phyloP scores from a whole-genome alignment of 2,888 invertebrate genomes.

The Griposia aprilina region DNA sequence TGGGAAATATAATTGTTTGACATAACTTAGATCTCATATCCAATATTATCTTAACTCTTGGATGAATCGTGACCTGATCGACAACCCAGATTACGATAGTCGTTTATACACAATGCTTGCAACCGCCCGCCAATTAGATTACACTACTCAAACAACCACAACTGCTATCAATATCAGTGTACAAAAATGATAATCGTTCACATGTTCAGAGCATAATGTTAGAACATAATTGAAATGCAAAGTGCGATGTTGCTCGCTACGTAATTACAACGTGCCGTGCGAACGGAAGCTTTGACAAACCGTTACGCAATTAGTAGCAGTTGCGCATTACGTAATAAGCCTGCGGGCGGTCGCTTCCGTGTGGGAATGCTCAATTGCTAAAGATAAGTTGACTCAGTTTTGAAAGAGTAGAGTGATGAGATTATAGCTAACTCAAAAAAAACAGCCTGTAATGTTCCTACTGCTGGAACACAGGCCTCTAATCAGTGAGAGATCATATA shows the following conservation, averaged over 20 bases:
- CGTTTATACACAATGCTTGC: not conserved
- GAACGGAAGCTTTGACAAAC: constrained; percentile 77
- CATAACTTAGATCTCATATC: too few relatives aligned
- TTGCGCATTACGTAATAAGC: constrained; percentile 74
- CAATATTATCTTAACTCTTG: not conserved
- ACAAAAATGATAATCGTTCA: constrained; percentile 56
- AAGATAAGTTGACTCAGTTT: constrained; percentile 17
- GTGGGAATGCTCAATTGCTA: constrained; percentile 39
- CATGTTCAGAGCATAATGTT: constrained; percentile 29
- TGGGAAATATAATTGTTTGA: not conserved
- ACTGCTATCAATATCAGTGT: constrained; percentile 31
- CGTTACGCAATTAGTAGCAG: constrained; percentile 75
- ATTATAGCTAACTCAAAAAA: not conserved
- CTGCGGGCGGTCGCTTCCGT: constrained; percentile 53
- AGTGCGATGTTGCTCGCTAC: constrained; percentile 68
- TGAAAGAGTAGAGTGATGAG: not conserved
- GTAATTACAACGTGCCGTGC: constrained; percentile 72
- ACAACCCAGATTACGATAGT: not conserved
- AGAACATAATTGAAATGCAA: constrained; percentile 73
- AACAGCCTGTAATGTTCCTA: too few relatives aligned
- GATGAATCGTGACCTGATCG: not conserved
- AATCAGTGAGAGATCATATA: too few relatives aligned
- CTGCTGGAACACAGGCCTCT: too few relatives aligned
- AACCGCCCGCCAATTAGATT: not conserved
- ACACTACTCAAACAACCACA: constrained; percentile 9